These are phyloP conservation scores for Oreochromis grahami DNA, from an alignment of 2,797 vertebrate species.

Conservation along the genomic window DNA sequence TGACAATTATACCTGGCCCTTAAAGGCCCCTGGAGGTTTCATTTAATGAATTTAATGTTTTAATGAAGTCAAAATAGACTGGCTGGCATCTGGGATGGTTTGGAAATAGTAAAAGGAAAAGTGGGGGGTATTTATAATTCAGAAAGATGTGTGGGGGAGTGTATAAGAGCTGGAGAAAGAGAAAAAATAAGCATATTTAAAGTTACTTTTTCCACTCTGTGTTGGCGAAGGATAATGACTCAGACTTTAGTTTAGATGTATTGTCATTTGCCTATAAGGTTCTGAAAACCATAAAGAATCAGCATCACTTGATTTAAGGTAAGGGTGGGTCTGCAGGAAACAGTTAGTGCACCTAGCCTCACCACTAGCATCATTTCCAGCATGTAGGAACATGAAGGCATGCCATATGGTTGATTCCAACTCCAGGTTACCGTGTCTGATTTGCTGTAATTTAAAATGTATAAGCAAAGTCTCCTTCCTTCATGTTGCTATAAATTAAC, in stretches of 20 bases:
- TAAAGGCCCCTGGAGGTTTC: neutral
- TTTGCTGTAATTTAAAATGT: neutral
- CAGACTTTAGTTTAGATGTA: slow-evolving; percentile 21
- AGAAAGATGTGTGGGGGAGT: neutral
- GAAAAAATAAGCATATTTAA: neutral
- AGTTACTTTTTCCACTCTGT: neutral
- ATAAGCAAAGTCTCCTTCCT: neutral
- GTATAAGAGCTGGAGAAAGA: neutral
- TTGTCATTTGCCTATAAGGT: neutral
- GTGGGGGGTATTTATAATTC: neutral
- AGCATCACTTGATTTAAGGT: neutral
- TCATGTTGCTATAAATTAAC: neutral
- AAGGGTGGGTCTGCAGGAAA: neutral
- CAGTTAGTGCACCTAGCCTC: neutral
- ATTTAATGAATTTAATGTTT: neutral
- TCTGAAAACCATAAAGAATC: neutral
- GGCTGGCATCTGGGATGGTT: neutral
- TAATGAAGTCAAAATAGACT: neutral
- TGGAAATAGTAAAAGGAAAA: neutral
- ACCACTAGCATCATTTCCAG: neutral
- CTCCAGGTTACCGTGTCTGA: neutral
- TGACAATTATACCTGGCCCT: neutral
- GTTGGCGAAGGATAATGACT: slow-evolving; percentile 35
- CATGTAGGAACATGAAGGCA: neutral
- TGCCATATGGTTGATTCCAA: neutral